Evolutionary conservation across 64 coral and sea anemone species (phyloP).

Genomic region (Hydrozoanthus tunicans): DNA sequence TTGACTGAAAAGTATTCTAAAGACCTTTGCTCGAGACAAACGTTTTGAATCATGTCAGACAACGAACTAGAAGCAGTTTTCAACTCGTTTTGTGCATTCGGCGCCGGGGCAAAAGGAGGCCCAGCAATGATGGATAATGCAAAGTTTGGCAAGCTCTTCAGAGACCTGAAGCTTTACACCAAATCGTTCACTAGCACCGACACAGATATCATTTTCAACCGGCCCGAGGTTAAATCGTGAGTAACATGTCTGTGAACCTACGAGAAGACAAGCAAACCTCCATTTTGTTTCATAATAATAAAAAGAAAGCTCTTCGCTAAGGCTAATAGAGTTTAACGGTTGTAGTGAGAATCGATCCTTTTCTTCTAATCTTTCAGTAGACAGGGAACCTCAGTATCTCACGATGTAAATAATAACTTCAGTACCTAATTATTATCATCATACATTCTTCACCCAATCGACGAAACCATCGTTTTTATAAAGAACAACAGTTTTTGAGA

Average conservation of each 20-base stretch:
- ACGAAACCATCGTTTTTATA: too few relatives aligned
- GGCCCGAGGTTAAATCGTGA: constrained; percentile 45
- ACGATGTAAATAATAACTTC: too few relatives aligned
- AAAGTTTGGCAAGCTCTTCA: constrained; percentile 41
- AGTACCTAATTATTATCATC: too few relatives aligned
- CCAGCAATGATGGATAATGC: background rate
- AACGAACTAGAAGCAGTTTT: constrained; percentile 8
- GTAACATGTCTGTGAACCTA: background rate
- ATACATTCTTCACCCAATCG: too few relatives aligned
- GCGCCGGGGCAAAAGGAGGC: constrained; percentile 42
- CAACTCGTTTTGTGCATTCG: constrained; percentile 44
- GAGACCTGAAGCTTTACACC: constrained; percentile 37
- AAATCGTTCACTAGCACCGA: constrained; percentile 55
- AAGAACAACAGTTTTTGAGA: too few relatives aligned
- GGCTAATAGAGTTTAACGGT: too few relatives aligned
- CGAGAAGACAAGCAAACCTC: too few relatives aligned
- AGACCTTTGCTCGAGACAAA: background rate
- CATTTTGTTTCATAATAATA: background rate
- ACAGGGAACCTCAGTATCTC: too few relatives aligned
- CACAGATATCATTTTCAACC: constrained; percentile 50
- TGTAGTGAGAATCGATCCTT: too few relatives aligned
- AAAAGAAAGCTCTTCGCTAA: too few relatives aligned
- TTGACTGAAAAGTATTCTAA: background rate
- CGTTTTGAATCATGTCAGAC: constrained; percentile 25
- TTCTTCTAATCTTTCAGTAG: too few relatives aligned